Percentiles rank a stretch among this genome's conserved stretches.
Evolutionary conservation across 2,888 invertebrate species (phyloP).

Genomic region (Philaethria dido): DNA sequence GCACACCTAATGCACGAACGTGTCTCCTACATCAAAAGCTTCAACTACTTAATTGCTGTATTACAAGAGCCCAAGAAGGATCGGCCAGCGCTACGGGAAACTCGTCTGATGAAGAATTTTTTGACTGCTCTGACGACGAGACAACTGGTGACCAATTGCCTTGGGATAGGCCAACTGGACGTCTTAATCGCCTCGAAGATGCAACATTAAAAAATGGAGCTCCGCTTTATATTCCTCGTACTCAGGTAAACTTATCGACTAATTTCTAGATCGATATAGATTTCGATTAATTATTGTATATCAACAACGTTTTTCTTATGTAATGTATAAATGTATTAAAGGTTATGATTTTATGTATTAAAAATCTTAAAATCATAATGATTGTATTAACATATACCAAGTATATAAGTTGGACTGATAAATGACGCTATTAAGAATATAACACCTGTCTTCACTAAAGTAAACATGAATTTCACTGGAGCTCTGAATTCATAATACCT

Average conservation of each 20-base stretch:
- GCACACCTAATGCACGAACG: constrained; percentile 93
- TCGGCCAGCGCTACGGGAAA: constrained; percentile 68
- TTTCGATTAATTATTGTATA: background rate
- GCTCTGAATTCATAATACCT: background rate
- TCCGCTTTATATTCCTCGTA: constrained; percentile 71
- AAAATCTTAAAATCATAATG: too few relatives aligned
- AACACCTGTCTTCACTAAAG: background rate
- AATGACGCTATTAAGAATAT: background rate
- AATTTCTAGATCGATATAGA: background rate
- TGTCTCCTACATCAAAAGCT: constrained; percentile 97
- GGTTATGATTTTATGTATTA: too few relatives aligned
- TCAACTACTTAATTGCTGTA: constrained; percentile 93
- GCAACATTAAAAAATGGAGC: constrained; percentile 71
- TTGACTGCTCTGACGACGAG: constrained; percentile 88
- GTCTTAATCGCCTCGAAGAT: constrained; percentile 66
- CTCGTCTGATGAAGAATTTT: constrained; percentile 89
- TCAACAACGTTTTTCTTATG: background rate
- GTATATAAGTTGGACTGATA: too few relatives aligned
- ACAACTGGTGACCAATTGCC: constrained; percentile 74
- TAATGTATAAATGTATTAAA: background rate
- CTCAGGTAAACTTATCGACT: constrained; percentile 59
- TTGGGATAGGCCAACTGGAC: constrained; percentile 71
- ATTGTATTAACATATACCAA: too few relatives aligned
- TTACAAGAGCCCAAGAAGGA: constrained; percentile 84
- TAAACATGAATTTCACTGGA: background rate